Percentiles rank a stretch among this genome's conserved stretches.
phyloP scores from a whole-genome alignment of 2,888 invertebrate genomes.

The Cantharis rufa region DNA sequence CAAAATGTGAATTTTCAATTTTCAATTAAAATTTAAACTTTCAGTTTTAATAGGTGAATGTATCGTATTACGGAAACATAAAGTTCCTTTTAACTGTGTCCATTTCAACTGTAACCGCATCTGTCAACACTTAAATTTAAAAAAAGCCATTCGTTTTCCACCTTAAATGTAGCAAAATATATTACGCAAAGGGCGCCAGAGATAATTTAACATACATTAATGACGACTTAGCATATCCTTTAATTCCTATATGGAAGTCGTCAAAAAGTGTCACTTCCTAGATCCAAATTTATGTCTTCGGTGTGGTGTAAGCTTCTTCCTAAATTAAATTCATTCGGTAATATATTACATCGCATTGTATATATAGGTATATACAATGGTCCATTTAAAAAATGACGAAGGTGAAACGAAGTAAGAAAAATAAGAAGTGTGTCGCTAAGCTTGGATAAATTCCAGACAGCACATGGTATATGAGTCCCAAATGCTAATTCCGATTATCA shows the following conservation, averaged over 20 bases:
- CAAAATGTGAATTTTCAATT: not conserved
- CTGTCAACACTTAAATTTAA: conserved; percentile 26
- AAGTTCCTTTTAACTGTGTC: conserved; percentile 13
- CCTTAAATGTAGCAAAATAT: not conserved
- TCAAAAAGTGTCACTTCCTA: conserved; percentile 6
- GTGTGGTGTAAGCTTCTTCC: not conserved
- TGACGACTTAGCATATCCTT: not conserved
- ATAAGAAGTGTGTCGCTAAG: conserved; percentile 6
- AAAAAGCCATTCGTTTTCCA: conserved; percentile 5
- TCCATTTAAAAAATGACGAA: not conserved
- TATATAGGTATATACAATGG: not conserved
- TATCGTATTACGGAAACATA: conserved; percentile 26
- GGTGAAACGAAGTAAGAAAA: not conserved
- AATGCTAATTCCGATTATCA: conserved; percentile 23
- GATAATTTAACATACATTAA: not conserved
- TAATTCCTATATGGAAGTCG: conserved; percentile 17
- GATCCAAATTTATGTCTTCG: conserved; percentile 17
- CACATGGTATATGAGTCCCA: conserved; percentile 24
- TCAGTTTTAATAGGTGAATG: not conserved
- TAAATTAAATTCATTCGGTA: not conserved
- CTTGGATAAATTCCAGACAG: conserved; percentile 23
- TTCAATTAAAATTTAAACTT: conserved; percentile 1
- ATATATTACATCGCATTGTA: no score
- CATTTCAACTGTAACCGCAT: conserved; percentile 10
- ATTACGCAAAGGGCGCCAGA: conserved; percentile 13